phyloP scores from a whole-genome alignment of 2,888 invertebrate genomes.

The Terebella lapidaria region DNA sequence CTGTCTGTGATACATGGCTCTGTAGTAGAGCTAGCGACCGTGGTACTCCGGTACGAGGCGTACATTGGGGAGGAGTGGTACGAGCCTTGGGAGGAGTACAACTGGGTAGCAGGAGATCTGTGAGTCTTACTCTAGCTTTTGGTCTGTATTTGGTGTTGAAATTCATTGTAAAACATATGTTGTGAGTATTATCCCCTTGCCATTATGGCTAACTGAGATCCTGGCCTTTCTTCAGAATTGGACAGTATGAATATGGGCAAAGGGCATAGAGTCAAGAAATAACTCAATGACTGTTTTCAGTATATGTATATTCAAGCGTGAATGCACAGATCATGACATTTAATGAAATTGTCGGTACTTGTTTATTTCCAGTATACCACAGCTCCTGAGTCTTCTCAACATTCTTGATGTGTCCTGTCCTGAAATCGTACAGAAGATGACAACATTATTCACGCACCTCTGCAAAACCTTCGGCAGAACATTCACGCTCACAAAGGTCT shows the following conservation, averaged over 20 bases:
- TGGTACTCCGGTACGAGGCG: constrained; percentile 63
- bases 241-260: too few species aligned
- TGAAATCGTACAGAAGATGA: constrained; percentile 57
- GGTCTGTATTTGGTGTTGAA: too few species aligned
- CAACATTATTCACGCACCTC: constrained; percentile 60
- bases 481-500: constrained; percentile 57
- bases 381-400: constrained; percentile 60
- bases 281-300: too few species aligned
- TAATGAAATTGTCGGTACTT: too few species aligned
- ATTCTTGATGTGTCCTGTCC: constrained; percentile 58
- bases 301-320: too few species aligned
- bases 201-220: too few species aligned
- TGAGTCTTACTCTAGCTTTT: too few species aligned
- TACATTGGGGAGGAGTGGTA: constrained; percentile 61
- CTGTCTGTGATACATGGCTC: constrained; percentile 65
- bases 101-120: constrained; percentile 58
- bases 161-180: too few species aligned
- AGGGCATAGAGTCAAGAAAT: too few species aligned
- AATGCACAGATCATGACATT: too few species aligned
- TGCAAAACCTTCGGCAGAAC: constrained; percentile 66
- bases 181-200: too few species aligned
- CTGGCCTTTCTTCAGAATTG: too few species aligned
- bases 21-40: constrained; percentile 59
- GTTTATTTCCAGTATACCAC: constrained; percentile 61
- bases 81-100: constrained; percentile 65